Base-by-base conservation (phyloP, 2,888 invertebrate species). In the Lymantria monacha region DNA sequence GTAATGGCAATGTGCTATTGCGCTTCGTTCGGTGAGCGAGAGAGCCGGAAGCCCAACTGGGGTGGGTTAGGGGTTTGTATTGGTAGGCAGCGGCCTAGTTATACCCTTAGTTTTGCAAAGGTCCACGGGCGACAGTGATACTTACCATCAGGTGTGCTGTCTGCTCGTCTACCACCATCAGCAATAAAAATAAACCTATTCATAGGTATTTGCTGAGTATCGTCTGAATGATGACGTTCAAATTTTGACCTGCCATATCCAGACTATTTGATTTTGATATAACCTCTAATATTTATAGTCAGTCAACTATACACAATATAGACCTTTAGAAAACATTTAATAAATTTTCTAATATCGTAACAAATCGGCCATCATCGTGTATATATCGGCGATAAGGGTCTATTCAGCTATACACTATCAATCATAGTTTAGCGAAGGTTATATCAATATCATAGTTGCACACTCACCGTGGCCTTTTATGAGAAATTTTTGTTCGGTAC, bases 361-460 rank as follows among this genome's bases (percentile, higher is more conserved):
- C 82, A 86, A 85, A 87, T 85, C 79, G 81, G 69, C 77, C 79
- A 72, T 75, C 76, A 79, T 71, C 76, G 66, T 63, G 66, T 74
- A 75, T 72, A 79, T 75, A 76, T 72, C 74, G 70, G 68, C 66
- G 79, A 83, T 85, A 85, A 79, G 77, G 72, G 75, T 75, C 81
- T 72, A 79, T 85, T 86, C 81, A 80, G 66, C 63, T 59, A 67
- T 62, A 70, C 78, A 88, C 87, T 89, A 90, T 90, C 89, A 87
- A 90, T 90, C 90, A 88, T 89, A 83, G 82, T 86, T 85, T 79
- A 79, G 79, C 70, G 74, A 75, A 80, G 70, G 83, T 81, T 84
- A 85, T 81, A 85, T 83, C 85, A 87, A 88, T 88, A 87, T 80
- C 75, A 72, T 81, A 84, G 72, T 76, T 85, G 90, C 89, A 76